Evolutionary conservation across 2,888 invertebrate genomes (phyloP).

Genomic region (Alloscopus bannaensis): DNA sequence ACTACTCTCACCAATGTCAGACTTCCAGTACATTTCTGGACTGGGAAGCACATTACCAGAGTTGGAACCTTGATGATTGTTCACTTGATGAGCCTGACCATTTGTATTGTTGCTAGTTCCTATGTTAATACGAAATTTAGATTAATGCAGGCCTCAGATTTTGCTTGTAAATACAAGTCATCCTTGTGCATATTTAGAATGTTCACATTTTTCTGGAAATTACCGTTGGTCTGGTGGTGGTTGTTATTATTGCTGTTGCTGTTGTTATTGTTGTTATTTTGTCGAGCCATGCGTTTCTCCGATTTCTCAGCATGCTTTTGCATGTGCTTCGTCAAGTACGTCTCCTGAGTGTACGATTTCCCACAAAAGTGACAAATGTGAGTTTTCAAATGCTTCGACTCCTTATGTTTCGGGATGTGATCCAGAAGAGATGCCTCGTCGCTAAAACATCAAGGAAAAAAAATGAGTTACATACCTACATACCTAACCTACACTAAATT

Average conservation of each 20-base stretch:
- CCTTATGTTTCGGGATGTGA: constrained; percentile 99
- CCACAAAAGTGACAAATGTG: constrained; percentile 99
- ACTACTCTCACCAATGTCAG: constrained; percentile 71
- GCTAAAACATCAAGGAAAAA: constrained; percentile 94
- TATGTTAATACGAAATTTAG: constrained; percentile 15
- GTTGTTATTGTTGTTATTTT: constrained; percentile 71
- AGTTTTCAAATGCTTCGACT: constrained; percentile 98
- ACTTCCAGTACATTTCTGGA: constrained; percentile 73
- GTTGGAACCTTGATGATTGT: constrained; percentile 72
- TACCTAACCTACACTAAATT: no score
- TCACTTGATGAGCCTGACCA: constrained; percentile 70
- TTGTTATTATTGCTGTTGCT: constrained; percentile 70
- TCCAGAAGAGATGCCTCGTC: constrained; percentile 97
- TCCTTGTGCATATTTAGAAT: background rate
- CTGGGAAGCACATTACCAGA: constrained; percentile 70
- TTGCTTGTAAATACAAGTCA: background rate
- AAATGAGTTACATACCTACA: no score
- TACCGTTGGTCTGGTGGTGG: constrained; percentile 73
- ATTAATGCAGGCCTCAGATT: background rate
- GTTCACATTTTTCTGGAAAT: constrained; percentile 1
- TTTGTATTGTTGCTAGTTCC: constrained; percentile 68
- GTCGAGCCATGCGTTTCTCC: constrained; percentile 90
- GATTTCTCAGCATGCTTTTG: constrained; percentile 97
- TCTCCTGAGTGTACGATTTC: constrained; percentile 99
- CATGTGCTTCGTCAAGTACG: constrained; percentile 99